A percentile compares a stretch with the other conserved stretches of the same genome.
Conservation (phyloP, 2,797 vertebrate species). For the Acrocephalus scirpaceus region DNA sequence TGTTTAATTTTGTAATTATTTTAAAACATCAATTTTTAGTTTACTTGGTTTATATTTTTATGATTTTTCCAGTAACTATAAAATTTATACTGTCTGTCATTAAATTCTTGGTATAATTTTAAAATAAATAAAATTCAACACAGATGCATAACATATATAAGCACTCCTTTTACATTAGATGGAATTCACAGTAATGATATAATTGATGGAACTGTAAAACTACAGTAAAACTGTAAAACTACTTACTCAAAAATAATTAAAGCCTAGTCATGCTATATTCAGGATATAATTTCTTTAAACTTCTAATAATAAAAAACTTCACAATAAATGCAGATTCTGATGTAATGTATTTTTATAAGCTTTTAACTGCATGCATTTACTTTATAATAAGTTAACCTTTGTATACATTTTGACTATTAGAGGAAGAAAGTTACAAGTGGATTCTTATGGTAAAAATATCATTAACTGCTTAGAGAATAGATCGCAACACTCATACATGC, state of each 20-base stretch:
- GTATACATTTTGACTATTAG: background rate
- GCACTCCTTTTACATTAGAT: background rate
- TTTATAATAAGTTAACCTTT: background rate
- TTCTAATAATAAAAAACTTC: background rate
- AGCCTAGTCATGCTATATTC: background rate
- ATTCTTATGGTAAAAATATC: background rate
- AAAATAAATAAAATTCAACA: background rate
- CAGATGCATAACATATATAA: background rate
- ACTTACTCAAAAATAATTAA: background rate
- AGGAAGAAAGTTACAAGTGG: background rate
- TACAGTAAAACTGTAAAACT: background rate
- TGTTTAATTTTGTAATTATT: background rate
- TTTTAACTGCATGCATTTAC: background rate
- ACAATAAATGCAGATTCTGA: background rate
- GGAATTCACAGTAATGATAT: background rate
- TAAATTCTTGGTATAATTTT: background rate
- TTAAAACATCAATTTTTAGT: background rate
- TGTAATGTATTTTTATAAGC: background rate
- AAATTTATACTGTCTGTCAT: background rate
- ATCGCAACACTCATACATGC: background rate
- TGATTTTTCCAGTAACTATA: background rate
- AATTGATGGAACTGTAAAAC: background rate
- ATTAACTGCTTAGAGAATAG: background rate
- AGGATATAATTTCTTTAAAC: background rate
- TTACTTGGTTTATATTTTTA: background rate